Evolutionary conservation across 1,140 invertebrate species (phyloP).

Genomic region (Drosophila melanica): DNA sequence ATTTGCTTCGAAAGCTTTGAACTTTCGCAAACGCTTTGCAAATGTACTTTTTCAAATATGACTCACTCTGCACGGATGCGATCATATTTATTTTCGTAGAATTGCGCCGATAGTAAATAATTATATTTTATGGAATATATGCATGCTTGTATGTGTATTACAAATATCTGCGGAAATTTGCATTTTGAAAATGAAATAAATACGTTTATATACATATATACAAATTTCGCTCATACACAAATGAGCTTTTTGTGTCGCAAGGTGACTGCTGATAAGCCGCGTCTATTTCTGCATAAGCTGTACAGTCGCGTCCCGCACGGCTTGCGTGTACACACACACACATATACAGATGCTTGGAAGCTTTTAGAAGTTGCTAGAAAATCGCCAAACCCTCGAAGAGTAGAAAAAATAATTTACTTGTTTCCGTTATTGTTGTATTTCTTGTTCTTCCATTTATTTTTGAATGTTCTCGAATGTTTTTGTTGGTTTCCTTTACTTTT

Average conservation of each 20-base stretch:
- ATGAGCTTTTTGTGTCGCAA: conserved; percentile 1
- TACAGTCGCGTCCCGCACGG: conserved; percentile 30
- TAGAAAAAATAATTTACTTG: conserved; percentile 33
- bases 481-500: conserved; percentile 29
- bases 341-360: background rate
- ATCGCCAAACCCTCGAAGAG: conserved; percentile 11
- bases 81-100: conserved; percentile 35
- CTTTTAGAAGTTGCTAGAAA: conserved; percentile 44
- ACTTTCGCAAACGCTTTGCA: background rate
- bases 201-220: background rate
- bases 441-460: conserved; percentile 62
- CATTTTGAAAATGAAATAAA: background rate
- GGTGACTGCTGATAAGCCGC: conserved; percentile 25
- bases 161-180: background rate
- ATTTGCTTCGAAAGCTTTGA: conserved; percentile 8
- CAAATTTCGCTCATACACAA: background rate
- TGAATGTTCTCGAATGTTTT: conserved; percentile 70
- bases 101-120: conserved; percentile 15
- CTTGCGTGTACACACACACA: background rate
- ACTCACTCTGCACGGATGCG: conserved; percentile 16
- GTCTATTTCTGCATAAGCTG: conserved; percentile 18
- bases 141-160: background rate
- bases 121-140: background rate
- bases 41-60: conserved; percentile 14
- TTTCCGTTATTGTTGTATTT: conserved; percentile 28